Evolutionary conservation across 2,797 vertebrate species (phyloP).

Genomic region (Allobates femoralis): DNA sequence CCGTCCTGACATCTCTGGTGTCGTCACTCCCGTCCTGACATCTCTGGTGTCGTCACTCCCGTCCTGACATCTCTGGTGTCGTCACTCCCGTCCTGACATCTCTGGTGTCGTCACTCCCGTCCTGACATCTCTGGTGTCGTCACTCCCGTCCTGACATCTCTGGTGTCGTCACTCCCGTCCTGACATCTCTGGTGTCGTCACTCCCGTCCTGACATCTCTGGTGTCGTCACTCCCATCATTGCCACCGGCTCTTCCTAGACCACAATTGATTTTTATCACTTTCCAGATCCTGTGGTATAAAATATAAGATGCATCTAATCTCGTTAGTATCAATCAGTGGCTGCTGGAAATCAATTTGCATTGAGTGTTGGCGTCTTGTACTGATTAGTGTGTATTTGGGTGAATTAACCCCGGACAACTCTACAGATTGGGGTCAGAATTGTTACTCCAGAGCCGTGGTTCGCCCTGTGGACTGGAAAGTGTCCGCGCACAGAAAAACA

Average conservation of each 20-base stretch:
- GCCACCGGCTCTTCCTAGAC: conserved; percentile 55
- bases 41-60: background rate
- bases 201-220: conserved; percentile 22
- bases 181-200: background rate
- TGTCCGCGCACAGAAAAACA: conserved; percentile 4
- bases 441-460: conserved; percentile 56
- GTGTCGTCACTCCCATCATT: conserved; percentile 42
- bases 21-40: conserved; percentile 36
- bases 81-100: conserved; percentile 32
- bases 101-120: conserved; percentile 12
- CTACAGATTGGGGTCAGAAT: conserved; percentile 69
- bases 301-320: conserved; percentile 82
- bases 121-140: background rate
- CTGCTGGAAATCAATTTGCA: conserved; percentile 82
- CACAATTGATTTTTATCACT: conserved; percentile 79
- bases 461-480: conserved; percentile 38
- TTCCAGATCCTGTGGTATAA: conserved; percentile 74
- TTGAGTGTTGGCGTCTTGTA: conserved; percentile 78
- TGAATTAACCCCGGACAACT: conserved; percentile 74
- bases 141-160: conserved; percentile 28
- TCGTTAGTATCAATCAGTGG: conserved; percentile 82
- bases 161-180: conserved; percentile 23
- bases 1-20: conserved; percentile 25
- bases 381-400: conserved; percentile 79
- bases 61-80: conserved; percentile 20